Conservation (phyloP, 2,888 invertebrate species). For the Chymomyza fuscimana region DNA sequence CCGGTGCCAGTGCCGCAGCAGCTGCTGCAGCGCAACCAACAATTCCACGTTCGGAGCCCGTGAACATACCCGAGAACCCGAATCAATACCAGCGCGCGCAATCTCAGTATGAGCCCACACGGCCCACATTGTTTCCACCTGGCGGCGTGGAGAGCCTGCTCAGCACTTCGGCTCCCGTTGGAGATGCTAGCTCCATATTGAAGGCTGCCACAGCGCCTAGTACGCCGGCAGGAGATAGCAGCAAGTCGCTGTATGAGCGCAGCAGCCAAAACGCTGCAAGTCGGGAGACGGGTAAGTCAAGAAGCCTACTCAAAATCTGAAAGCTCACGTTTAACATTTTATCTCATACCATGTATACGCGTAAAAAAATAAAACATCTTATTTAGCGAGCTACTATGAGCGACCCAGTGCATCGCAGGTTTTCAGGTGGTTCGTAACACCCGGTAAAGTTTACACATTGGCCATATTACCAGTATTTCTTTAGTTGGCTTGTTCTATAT, state of each 20-base stretch:
- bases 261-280: slow-evolving; percentile 64
- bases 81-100: slow-evolving; percentile 71
- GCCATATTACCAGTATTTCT: slow-evolving; percentile 31
- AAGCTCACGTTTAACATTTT: slow-evolving; percentile 57
- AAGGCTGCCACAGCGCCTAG: slow-evolving; percentile 65
- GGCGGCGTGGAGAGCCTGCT: slow-evolving; percentile 79
- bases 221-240: slow-evolving; percentile 70
- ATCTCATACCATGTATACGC: slow-evolving; percentile 38
- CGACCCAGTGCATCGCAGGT: slow-evolving; percentile 72
- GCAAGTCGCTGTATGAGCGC: slow-evolving; percentile 70
- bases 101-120: slow-evolving; percentile 68
- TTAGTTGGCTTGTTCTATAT: slow-evolving; percentile 43
- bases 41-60: slow-evolving; percentile 82
- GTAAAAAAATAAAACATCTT: slow-evolving; percentile 15
- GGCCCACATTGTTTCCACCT: slow-evolving; percentile 74
- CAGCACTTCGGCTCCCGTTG: slow-evolving; percentile 77
- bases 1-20: slow-evolving; percentile 26
- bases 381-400: slow-evolving; percentile 57
- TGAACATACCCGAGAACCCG: slow-evolving; percentile 82
- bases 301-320: background rate
- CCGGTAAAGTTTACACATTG: slow-evolving; percentile 75
- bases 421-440: slow-evolving; percentile 78
- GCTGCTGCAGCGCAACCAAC: slow-evolving; percentile 51
- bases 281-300: slow-evolving; percentile 75
- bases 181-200: slow-evolving; percentile 54